Evolutionary conservation across 2,888 invertebrate genomes (phyloP), one percentile per base, ranked within the genome.

Genomic region (Hydrotaea cyrtoneurina): DNA sequence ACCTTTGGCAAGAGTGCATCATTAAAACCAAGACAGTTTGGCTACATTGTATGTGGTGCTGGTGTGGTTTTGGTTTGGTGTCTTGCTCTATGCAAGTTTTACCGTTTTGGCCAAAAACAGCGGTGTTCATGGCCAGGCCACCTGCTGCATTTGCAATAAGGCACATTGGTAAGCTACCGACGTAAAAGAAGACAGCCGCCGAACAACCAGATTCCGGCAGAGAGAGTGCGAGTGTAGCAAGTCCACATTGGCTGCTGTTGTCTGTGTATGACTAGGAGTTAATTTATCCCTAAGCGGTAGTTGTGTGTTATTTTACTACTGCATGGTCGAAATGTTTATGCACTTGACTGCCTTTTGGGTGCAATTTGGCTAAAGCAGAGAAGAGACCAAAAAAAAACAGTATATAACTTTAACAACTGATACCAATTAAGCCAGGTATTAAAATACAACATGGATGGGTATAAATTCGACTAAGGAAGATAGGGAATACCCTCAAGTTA

Each of bases 361-460:
- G 89, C 89, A 90, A 91, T 90, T 90, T 89, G 83, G 64, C 73
- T 80, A 73, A 74, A 74, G 50, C 72, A 66, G 19, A 55, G 77
- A 66, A 15, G 53, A 53, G 62, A 69, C 46, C 43, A 17, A 62
- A 50, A 53, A 59, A 53, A 36, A 66, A n/a, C 17, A 39, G 64
- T 5, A 55, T 15, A 62, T 36, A 66, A 76, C 80, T 83, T 84
- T 82, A 87, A 87, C 88, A 88, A 90, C 88, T 88, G 90, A 87
- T 88, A 88, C 90, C 91, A 90, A 90, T 90, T 90, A 90, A 89
- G 89, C 87, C 87, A 88, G 88, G 88, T 88, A 88, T 69, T 69
- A 69, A 69, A 69, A 43, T 19, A 66, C 39, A 23, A 59, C 5
- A 59, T 7, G 7, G n/a, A n/a, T 50, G 2, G n/a, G 4, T 7